Evolutionary conservation across 2,888 invertebrate species (phyloP).

Genomic region (Zelleria hepariella): DNA sequence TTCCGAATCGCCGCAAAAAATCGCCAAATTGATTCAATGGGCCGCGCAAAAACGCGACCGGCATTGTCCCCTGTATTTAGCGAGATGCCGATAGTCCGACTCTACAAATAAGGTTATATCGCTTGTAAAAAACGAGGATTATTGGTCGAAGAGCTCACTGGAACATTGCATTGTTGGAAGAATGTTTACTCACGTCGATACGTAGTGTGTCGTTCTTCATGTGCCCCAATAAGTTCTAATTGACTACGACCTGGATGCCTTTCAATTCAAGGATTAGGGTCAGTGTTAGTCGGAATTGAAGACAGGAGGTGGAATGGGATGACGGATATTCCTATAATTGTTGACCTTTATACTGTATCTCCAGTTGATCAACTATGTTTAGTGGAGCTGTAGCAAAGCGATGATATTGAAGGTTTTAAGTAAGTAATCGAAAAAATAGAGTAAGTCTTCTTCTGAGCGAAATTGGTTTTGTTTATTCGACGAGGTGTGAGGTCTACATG

Average conservation of each 20-base stretch:
- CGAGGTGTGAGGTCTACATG: conserved; percentile 19
- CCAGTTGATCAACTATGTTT: no score
- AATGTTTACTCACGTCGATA: background rate
- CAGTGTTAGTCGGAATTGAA: conserved; percentile 39
- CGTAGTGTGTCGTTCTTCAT: background rate
- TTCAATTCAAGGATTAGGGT: conserved; percentile 43
- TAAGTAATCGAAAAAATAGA: no score
- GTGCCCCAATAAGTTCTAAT: conserved; percentile 30
- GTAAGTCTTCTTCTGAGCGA: background rate
- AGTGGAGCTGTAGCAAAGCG: no score
- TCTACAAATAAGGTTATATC: conserved; percentile 62
- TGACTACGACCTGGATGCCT: conserved; percentile 47
- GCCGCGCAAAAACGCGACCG: conserved; percentile 44
- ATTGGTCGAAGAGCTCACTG: conserved; percentile 31
- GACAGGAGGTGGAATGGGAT: background rate
- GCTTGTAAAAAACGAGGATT: conserved; percentile 54
- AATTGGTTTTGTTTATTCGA: conserved; percentile 4
- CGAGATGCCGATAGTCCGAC: conserved; percentile 40
- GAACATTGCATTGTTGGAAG: background rate
- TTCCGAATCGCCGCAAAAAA: conserved; percentile 66
- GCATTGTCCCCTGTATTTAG: conserved; percentile 61
- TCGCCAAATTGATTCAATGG: conserved; percentile 59
- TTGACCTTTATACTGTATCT: background rate
- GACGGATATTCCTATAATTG: background rate
- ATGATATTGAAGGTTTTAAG: no score